These are phyloP conservation scores for Athalia cordata DNA, from an alignment of 2,888 invertebrate genomes.

Conservation along the genomic window DNA sequence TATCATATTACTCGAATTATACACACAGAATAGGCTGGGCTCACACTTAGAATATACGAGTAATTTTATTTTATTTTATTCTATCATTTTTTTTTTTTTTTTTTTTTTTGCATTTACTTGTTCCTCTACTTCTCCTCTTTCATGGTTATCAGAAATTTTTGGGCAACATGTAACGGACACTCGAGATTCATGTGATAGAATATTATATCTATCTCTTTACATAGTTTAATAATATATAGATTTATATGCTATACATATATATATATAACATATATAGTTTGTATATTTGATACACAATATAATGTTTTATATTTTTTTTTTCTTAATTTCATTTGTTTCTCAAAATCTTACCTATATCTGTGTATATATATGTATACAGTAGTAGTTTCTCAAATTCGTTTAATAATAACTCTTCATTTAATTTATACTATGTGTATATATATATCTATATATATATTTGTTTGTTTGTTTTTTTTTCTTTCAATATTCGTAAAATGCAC, in stretches of 20 bases:
- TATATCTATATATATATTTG: constrained; percentile 48
- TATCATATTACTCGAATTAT: constrained; percentile 28
- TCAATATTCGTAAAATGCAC: constrained; percentile 69
- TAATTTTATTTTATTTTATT: constrained; percentile 19
- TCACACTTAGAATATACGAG: constrained; percentile 52
- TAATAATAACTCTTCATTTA: constrained; percentile 55
- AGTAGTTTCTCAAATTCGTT: constrained; percentile 58
- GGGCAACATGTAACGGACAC: constrained; percentile 63
- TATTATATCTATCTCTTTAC: constrained; percentile 49
- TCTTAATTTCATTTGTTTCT: constrained; percentile 52
- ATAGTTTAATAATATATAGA: constrained; percentile 21
- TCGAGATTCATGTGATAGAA: constrained; percentile 68
- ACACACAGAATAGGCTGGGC: constrained; percentile 58
- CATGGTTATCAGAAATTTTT: constrained; percentile 35
- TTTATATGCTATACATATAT: constrained; percentile 52
- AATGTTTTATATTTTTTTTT: constrained; percentile 27
- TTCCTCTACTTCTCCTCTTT: constrained; percentile 29
- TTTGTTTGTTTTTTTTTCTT: no score
- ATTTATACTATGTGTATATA: constrained; percentile 49
- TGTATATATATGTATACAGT: constrained; percentile 44
- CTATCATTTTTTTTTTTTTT: constrained; percentile 13
- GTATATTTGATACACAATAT: constrained; percentile 54
- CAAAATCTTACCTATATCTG: constrained; percentile 51
- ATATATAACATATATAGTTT: constrained; percentile 48
- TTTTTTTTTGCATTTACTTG: constrained; percentile 41